Evolutionary conservation across 2,113 vertebrate species (phyloP), one percentile per base, ranked within the genome.

Genomic region (Pygoscelis antarcticus): DNA sequence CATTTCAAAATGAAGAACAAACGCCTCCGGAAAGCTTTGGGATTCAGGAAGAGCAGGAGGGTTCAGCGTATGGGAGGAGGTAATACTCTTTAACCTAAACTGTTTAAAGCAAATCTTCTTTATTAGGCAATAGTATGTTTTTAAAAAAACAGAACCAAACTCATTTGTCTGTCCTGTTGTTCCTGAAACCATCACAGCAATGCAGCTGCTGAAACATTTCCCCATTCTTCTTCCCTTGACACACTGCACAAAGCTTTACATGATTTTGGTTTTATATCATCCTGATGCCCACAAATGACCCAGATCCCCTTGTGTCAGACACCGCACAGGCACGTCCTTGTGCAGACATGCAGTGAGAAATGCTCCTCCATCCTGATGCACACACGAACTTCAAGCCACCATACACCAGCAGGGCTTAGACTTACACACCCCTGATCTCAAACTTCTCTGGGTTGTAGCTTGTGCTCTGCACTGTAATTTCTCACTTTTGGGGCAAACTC

Each of bases 181-280:
- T 98, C 95, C 97, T 93, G 82, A 97, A 96, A 95, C 64, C 92
- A 76, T 74, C 46, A 5, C 95, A 96, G 97, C 97, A 72, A 83
- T 58, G 93, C 62, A 97, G 95, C 83, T 94, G 90, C 94, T 91
- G 83, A 95, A 95, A 86, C 52, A 74, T 93, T 97, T 97, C 94
- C 97, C 96, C 92, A 91, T 97, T 97, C 95, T 89, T 76, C 80
- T 87, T 95, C 93, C 75, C 57, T 79, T 82, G 76, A 55, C 69
- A 68, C 10, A 10, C 20, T 58, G 52, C 72, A 65, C 46, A 74
- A 65, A 57, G 70, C 79, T 86, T 54, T 69, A 64, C 34, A 10
- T 42, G 55, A 72, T 44, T 94, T 83, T 55, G 83, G 36, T 18
- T 93, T 81, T 57, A 4, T 27, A 40, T 52, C 3, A 1, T 46